phyloP scores from a whole-genome alignment of 2,113 vertebrate species.

The Dinomys branickii region DNA sequence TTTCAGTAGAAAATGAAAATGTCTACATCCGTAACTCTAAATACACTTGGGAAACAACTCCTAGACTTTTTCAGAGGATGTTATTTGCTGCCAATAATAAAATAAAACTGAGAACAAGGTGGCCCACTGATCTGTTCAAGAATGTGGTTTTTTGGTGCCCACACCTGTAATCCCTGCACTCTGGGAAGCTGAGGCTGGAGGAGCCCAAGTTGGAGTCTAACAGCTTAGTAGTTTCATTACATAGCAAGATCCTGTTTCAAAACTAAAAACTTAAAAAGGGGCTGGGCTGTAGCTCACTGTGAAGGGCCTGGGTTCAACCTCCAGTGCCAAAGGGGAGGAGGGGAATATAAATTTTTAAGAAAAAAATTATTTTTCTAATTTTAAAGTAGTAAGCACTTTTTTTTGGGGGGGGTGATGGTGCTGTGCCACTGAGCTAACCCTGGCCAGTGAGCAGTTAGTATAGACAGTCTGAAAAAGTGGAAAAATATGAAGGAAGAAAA shows the following conservation, averaged over 20 bases:
- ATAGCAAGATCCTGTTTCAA: background rate
- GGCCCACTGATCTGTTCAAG: background rate
- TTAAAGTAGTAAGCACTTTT: background rate
- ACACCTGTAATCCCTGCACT: background rate
- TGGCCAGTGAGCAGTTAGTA: background rate
- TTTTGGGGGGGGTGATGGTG: no score
- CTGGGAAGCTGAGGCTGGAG: background rate
- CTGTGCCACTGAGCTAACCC: no score
- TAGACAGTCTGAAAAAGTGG: background rate
- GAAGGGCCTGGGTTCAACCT: background rate
- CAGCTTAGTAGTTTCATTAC: background rate
- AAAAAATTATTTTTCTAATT: background rate
- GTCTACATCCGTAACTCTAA: background rate
- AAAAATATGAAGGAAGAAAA: slow-evolving; percentile 15
- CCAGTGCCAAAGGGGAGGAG: background rate
- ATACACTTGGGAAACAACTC: background rate
- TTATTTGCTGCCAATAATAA: background rate
- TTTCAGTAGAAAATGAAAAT: background rate
- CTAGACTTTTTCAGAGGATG: background rate
- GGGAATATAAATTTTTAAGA: background rate
- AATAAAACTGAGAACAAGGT: background rate
- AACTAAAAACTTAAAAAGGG: background rate
- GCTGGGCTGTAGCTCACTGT: background rate
- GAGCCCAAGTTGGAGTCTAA: background rate
- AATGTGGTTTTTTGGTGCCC: background rate